Base-by-base conservation (phyloP, 2,113 vertebrate genomes). In the Toxotes jaculatrix region DNA sequence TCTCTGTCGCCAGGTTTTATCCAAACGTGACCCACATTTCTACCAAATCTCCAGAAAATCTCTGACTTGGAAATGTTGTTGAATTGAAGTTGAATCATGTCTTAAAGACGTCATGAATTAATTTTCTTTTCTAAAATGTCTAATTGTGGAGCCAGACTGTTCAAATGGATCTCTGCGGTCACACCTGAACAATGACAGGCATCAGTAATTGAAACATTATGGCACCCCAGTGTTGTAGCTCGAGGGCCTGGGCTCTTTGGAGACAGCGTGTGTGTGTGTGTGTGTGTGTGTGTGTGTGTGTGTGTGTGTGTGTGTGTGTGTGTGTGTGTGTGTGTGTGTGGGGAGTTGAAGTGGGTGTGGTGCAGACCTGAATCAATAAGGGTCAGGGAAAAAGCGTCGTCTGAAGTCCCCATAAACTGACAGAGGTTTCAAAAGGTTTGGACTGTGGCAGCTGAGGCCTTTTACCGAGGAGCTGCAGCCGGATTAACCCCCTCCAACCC, bases 141-240 rank as follows among this genome's bases (percentile, higher is more conserved):
- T 3, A 31, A 21, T 16, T 32, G 34, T 53, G 61, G 51, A 62
- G 43, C 51, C 74, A 38, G 59, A 45, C 55, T 31, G 70, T 45
- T 79, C 60, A 49, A 66, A 84, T 67, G 74, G 60, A 73, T 71
- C 68, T 62, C 80, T 66, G 34, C 79, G 61, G 82, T 74, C 70
- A 66, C 17, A 12, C 57, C 74, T 27, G 31, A 68, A 91, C 80
- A 80, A 83, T 79, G 81, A 77, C 55, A 66, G 47, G 27, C 72
- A 74, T 77, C 86, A 83, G 88, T 87, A 70, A 91, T 85, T 81
- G 88, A 88, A 91, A 88, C 88, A 75, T 88, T 75, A 80, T 5
- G 64, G 87, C 87, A 67, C 83, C 84, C 76, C 59, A 4, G 82
- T 32, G 84, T 27, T 62, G 81, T 62, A 74, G 86, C 88, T 84